A percentile compares a stretch with the other conserved stretches of the same genome.
Evolutionary conservation across 2,888 invertebrate genomes (phyloP).

Genomic region (Aromia moschata): DNA sequence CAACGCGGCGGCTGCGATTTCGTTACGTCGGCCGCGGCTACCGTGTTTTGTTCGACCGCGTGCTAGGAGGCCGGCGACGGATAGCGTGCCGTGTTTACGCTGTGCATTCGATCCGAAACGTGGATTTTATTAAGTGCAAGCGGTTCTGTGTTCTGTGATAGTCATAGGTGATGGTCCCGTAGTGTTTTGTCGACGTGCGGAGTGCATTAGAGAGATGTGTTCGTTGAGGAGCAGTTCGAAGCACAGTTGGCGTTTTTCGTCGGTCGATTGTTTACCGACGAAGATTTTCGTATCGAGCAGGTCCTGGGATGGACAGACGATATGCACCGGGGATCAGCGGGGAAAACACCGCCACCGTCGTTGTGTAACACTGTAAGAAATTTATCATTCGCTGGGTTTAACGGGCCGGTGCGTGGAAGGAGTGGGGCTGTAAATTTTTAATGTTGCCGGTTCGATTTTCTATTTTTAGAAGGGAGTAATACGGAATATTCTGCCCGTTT

Average conservation of each 20-base stretch:
- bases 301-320: slow-evolving; percentile 47
- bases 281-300: slow-evolving; percentile 46
- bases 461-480: no score
- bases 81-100: slow-evolving; percentile 18
- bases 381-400: slow-evolving; percentile 10
- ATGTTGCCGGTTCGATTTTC: no score
- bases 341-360: slow-evolving; percentile 31
- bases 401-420: no score
- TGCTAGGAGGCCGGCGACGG: slow-evolving; percentile 15
- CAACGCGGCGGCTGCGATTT: slow-evolving; percentile 17
- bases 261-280: slow-evolving; percentile 51
- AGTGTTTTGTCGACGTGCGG: not conserved
- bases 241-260: slow-evolving; percentile 52
- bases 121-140: no score
- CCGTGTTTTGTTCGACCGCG: slow-evolving; percentile 27
- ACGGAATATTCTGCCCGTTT: no score
- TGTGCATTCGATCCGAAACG: not conserved
- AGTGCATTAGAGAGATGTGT: slow-evolving; percentile 41
- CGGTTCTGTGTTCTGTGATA: no score
- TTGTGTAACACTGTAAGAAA: slow-evolving; percentile 40
- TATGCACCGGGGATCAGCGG: slow-evolving; percentile 15
- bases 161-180: not conserved
- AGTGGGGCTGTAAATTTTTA: no score
- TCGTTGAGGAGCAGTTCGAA: slow-evolving; percentile 43
- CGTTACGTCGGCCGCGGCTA: slow-evolving; percentile 18